Evolutionary conservation across 2,797 vertebrate species (phyloP).

Genomic region (Sebastolobus altivelis): DNA sequence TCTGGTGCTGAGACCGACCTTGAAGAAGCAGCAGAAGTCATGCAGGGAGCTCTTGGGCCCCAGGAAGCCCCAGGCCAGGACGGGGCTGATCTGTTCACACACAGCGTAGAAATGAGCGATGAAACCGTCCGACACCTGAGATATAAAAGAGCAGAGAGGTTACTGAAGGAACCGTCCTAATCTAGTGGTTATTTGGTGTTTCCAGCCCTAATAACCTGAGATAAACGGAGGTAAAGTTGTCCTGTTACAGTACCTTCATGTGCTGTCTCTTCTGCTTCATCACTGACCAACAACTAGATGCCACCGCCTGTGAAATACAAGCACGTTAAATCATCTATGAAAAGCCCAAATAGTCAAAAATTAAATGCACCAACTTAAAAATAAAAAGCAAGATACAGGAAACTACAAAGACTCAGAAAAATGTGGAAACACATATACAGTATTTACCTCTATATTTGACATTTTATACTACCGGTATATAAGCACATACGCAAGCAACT

Average conservation of each 20-base stretch:
- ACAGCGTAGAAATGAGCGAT: slow-evolving; percentile 95
- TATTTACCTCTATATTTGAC: not conserved
- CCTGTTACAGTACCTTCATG: slow-evolving; percentile 88
- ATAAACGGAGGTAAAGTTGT: not conserved
- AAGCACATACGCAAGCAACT: not conserved
- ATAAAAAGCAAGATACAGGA: not conserved
- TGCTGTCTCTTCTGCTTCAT: slow-evolving; percentile 96
- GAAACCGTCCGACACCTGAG: slow-evolving; percentile 93
- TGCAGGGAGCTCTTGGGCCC: slow-evolving; percentile 94
- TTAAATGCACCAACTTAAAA: not conserved
- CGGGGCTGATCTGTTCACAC: slow-evolving; percentile 96
- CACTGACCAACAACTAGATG: slow-evolving; percentile 98
- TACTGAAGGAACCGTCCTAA: not conserved
- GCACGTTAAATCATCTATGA: not conserved
- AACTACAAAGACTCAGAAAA: not conserved
- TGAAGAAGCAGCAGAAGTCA: slow-evolving; percentile 96
- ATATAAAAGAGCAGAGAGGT: not conserved
- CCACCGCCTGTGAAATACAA: slow-evolving; percentile 88
- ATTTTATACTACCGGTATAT: not conserved
- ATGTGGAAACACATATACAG: not conserved
- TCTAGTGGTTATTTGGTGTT: not conserved
- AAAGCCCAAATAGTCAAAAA: not conserved
- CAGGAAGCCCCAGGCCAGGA: slow-evolving; percentile 97
- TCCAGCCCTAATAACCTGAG: not conserved
- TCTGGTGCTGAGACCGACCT: slow-evolving; percentile 84